Conservation (phyloP, 2,888 invertebrate genomes). For the Lithophane semibrunnea region DNA sequence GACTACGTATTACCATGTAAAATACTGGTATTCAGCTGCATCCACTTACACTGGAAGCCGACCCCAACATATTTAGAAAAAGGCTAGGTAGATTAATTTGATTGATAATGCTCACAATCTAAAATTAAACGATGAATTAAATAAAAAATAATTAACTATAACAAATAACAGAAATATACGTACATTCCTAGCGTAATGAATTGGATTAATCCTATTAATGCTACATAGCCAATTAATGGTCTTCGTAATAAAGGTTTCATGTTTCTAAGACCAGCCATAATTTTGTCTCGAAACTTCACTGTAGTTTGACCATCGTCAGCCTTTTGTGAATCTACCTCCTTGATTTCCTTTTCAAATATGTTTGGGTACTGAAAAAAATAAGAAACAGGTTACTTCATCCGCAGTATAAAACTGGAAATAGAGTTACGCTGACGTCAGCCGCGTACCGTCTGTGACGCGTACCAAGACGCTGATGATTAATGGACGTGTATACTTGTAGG, state of each 20-base stretch:
- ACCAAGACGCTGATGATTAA: not conserved
- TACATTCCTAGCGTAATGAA: conserved; percentile 74
- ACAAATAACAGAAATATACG: conserved; percentile 52
- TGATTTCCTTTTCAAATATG: conserved; percentile 71
- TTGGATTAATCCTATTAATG: conserved; percentile 66
- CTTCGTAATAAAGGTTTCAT: conserved; percentile 72
- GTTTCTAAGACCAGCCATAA: conserved; percentile 70
- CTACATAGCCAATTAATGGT: conserved; percentile 70
- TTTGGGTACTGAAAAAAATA: conserved; percentile 67
- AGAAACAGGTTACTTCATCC: not conserved
- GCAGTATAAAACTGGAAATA: not conserved
- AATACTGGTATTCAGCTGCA: not conserved
- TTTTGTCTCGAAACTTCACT: conserved; percentile 35
- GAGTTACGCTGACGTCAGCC: not conserved
- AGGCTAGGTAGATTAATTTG: not conserved
- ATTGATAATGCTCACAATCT: not conserved
- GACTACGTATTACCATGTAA: not conserved
- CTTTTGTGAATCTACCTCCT: conserved; percentile 23
- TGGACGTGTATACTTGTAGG: not conserved
- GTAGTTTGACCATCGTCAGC: conserved; percentile 39
- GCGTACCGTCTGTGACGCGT: not conserved
- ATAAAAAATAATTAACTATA: not conserved
- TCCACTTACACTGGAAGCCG: not conserved
- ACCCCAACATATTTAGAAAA: not conserved
- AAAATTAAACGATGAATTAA: conserved; percentile 1